phyloP scores from a whole-genome alignment of 1,140 invertebrate genomes.

The Trichomalopsis sarcophagae region DNA sequence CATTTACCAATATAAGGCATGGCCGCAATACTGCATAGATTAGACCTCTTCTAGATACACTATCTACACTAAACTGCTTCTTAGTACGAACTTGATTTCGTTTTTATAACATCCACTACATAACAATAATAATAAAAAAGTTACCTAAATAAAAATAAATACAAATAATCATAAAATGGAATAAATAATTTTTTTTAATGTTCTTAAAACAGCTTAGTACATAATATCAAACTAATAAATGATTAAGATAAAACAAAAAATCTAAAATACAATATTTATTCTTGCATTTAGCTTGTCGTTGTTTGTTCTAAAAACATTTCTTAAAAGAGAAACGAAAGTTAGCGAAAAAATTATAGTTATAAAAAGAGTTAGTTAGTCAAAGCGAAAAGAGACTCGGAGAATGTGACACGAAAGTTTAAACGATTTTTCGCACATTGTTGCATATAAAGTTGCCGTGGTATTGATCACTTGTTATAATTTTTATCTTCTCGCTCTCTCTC shows the following conservation, averaged over 20 bases:
- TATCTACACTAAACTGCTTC: constrained; percentile 47
- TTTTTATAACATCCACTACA: constrained; percentile 27
- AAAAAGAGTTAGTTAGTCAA: background rate
- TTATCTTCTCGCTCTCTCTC: background rate
- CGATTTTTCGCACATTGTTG: background rate
- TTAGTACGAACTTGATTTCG: constrained; percentile 43
- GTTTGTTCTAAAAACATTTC: constrained; percentile 2
- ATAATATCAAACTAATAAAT: constrained; percentile 24
- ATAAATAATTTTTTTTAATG: background rate
- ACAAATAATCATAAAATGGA: constrained; percentile 13
- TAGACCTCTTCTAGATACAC: constrained; percentile 40
- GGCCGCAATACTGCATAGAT: constrained; percentile 32
- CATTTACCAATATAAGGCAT: constrained; percentile 53
- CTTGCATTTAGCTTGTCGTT: constrained; percentile 12
- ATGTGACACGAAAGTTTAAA: constrained; percentile 5
- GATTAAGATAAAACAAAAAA: background rate
- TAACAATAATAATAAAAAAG: constrained; percentile 18
- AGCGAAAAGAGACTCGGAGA: background rate
- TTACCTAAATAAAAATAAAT: constrained; percentile 11
- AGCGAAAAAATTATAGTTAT: background rate
- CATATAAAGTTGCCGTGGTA: background rate
- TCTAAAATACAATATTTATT: background rate
- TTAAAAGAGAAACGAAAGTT: background rate
- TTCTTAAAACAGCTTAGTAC: background rate
- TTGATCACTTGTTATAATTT: background rate